Evolutionary conservation across 1,140 invertebrate species (phyloP).

Genomic region (Pachypeltis micranthus): DNA sequence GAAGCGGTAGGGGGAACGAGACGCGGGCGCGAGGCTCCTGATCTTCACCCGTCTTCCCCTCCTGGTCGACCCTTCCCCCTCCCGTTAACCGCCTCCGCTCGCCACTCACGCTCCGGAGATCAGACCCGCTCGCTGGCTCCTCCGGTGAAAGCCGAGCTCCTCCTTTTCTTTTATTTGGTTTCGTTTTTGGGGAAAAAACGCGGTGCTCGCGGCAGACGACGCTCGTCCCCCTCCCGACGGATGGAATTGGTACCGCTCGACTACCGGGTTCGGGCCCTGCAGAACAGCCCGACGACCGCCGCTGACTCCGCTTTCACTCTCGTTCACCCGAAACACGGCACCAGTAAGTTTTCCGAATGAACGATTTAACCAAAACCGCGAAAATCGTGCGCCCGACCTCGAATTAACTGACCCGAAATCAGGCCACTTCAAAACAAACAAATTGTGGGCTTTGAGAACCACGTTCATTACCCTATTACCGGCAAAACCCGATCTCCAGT

Average conservation of each 20-base stretch:
- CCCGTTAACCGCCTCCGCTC: neutral
- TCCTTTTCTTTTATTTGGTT: no score
- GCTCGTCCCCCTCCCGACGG: neutral
- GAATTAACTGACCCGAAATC: no score
- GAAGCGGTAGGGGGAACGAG: neutral
- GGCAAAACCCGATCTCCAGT: no score
- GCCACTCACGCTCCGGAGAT: neutral
- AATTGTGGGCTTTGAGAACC: no score
- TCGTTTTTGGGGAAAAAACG: no score
- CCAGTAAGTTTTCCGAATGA: no score
- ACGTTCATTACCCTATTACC: no score
- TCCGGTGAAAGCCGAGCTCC: neutral
- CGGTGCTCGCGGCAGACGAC: neutral
- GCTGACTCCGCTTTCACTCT: neutral
- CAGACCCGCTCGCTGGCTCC: neutral
- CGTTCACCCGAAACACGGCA: neutral
- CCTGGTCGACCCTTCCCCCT: neutral
- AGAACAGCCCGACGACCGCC: neutral
- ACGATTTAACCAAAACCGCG: no score
- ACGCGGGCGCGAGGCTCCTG: neutral
- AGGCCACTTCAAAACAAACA: no score
- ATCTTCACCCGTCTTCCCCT: neutral
- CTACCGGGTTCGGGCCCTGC: neutral
- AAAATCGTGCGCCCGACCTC: no score
- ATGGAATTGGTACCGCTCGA: slow-evolving; percentile 2